Percentiles rank a stretch among this genome's conserved stretches.
Evolutionary conservation across 2,888 invertebrate species (phyloP).

Genomic region (Arge pagana): DNA sequence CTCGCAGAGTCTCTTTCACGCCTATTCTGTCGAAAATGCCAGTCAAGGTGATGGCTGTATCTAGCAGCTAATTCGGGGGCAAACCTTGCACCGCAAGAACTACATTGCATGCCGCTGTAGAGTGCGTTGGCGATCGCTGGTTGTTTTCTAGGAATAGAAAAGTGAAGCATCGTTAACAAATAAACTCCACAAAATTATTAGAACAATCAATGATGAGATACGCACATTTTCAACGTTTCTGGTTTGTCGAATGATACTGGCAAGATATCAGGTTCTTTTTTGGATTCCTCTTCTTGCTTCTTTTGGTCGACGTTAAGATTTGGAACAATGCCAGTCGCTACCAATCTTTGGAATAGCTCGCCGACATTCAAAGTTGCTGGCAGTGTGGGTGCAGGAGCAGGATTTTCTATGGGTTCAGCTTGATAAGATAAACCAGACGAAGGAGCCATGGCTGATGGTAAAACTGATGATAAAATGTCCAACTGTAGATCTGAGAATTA

Average conservation of each 20-base stretch:
- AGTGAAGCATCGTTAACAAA: conserved; percentile 6
- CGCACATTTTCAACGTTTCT: conserved; percentile 76
- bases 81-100: conserved; percentile 94
- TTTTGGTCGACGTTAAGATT: conserved; percentile 47
- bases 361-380: conserved; percentile 69
- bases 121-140: conserved; percentile 70
- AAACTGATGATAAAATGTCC: conserved; percentile 70
- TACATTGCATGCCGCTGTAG: conserved; percentile 94
- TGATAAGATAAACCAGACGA: conserved; percentile 57
- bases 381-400: conserved; percentile 46
- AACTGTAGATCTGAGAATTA: conserved; percentile 53
- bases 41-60: conserved; percentile 95
- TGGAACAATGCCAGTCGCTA: conserved; percentile 81
- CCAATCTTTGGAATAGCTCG: conserved; percentile 82
- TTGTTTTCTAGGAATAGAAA: conserved; percentile 66
- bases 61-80: conserved; percentile 85
- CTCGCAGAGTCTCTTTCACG: conserved; percentile 83
- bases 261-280: conserved; percentile 59
- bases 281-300: conserved; percentile 40
- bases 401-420: conserved; percentile 45
- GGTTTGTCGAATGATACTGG: conserved; percentile 71
- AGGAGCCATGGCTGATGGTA: conserved; percentile 67
- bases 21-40: conserved; percentile 96
- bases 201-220: conserved; percentile 33
- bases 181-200: conserved; percentile 16